Evolutionary conservation across 2,888 invertebrate species (phyloP).

Genomic region (Hylaea fasciaria): DNA sequence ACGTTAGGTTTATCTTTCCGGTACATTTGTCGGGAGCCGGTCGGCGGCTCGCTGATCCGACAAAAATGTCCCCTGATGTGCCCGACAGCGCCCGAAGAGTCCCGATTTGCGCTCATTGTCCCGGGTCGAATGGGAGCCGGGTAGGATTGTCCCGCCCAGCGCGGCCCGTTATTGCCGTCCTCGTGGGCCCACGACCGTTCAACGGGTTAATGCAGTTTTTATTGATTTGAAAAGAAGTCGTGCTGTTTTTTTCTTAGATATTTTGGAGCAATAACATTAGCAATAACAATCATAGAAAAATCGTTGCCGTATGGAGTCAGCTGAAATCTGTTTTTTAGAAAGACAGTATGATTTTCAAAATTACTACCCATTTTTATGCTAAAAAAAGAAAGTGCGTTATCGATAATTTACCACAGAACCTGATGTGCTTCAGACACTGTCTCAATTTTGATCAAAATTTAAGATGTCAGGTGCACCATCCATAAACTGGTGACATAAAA

Average conservation of each 20-base stretch:
- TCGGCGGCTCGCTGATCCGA: constrained; percentile 56
- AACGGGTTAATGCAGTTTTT: constrained; percentile 16
- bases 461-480: constrained; percentile 37
- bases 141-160: constrained; percentile 17
- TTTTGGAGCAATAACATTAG: no score
- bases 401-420: no score
- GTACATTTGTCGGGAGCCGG: constrained; percentile 57
- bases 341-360: no score
- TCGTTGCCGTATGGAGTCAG: no score
- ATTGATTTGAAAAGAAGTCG: constrained; percentile 2
- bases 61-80: constrained; percentile 54
- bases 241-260: no score
- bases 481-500: constrained; percentile 35
- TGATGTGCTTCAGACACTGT: no score
- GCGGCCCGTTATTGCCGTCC: constrained; percentile 15
- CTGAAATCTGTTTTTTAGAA: no score
- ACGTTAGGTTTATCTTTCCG: constrained; percentile 61
- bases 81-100: constrained; percentile 22
- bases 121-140: constrained; percentile 16
- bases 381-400: no score
- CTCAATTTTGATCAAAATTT: constrained; percentile 25
- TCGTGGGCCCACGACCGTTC: constrained; percentile 1
- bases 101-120: constrained; percentile 29
- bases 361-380: no score
- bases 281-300: no score